Evolutionary conservation across 2,888 invertebrate genomes (phyloP), one percentile per base, ranked within the genome.

Genomic region (Helicoverpa assulta): DNA sequence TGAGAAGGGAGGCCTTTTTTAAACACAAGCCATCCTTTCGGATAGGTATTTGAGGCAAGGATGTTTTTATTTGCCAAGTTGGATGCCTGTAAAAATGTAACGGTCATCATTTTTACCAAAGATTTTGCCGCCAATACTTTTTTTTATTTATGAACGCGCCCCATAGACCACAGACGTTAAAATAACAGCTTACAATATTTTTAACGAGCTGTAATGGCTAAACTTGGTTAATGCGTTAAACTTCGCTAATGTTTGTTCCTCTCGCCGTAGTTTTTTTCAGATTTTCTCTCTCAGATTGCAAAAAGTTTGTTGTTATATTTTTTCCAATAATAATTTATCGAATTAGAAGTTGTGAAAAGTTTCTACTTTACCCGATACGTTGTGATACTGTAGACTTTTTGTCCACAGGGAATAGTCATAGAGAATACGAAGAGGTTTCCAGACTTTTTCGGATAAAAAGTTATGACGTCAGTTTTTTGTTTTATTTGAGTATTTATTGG

Each of bases 171-270:
- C 54, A 75, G 67, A 74, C 47, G 66, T 70, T 76, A 68, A 71
- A 78, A 82, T 81, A 83, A 79, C 70, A 73, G 71, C 73, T 70
- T 74, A 76, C 79, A 85, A 86, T 83, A 85, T 86, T 89, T 90
- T 88, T 87, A 89, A 90, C 86, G 85, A 88, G 86, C 80, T 67
- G 14, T 87, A 85, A 89, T 86, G 88, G 80, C 67, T 76, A 73
- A 90, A 90, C 80, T 90, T 88, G 72, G 82, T 76, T 86, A 88
- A 87, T 83, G 84, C 82, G 84, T 85, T 83, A 70, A 85, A 86
- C 84, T 85, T 82, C 64, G 73, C 64, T 89, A 87, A 90, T 86
- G 83, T 78, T 80, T 86, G 83, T 87, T 87, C 84, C 73, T 70
- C 73, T 70, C 79, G 81, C 60, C 78, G 83, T 82, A 84, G 81